Base-by-base conservation (phyloP, 1,140 invertebrate genomes). In the Ruditapes philippinarum region DNA sequence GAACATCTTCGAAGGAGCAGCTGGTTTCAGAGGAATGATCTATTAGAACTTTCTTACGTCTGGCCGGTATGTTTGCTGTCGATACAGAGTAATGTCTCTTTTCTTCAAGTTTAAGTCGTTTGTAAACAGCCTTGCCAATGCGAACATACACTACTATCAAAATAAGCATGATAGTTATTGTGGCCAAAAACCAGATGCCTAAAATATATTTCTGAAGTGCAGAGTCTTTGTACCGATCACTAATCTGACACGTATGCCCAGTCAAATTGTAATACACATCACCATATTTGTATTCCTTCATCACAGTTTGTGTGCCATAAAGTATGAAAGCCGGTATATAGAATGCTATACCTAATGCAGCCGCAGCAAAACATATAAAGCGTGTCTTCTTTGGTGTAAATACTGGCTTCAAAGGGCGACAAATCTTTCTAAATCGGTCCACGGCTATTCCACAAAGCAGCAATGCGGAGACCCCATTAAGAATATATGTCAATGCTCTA, bases 401-500 rank as follows among this genome's bases (percentile, higher is more conserved):
- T 49, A 90, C 87, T 31, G 76, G 76, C 17, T 84, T 81, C 17
- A 89, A 78, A 0, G 91, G 91, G 28, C 79, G 57, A 68, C 91
- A 92, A 33, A 92, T 86, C 22, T 82, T 85, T 40, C 87, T 42
- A 60, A 89, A 92, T 0, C 91, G 80, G 62, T 92, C 91, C 11
- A 87, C 57, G 11, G 89, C 89, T 12, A 92, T 88, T 0, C 68
- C 82, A 38, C 83, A 70, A 12, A 92, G 79, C 28, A 89, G 22
- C 19, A 90, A 82, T 25, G 89, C 54, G 0, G 93, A 88, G 17
- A 88, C 89, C 54, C 91, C 92, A 51, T 93, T 94, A 42, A 92
- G 88, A 49, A 90, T 54, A 78, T 92, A 94, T 0, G 92, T 92
- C 28, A 89, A 40, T 60, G 92, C 91, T 12, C 92, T 70, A 17